Evolutionary conservation across 2,797 vertebrate genomes (phyloP).

Genomic region (Mycteria americana): DNA sequence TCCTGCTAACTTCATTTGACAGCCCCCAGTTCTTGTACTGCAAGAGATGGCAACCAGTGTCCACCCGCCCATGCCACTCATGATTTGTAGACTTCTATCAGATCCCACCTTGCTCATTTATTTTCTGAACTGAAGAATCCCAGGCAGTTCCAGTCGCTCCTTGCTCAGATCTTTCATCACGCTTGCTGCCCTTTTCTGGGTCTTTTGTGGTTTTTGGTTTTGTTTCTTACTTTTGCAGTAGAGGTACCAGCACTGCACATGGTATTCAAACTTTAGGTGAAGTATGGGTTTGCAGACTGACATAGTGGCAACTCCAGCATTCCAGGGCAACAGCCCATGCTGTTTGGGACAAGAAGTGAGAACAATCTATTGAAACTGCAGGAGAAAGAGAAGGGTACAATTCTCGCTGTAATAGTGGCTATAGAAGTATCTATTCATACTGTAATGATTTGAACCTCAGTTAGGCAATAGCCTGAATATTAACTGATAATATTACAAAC

Average conservation of each 20-base stretch:
- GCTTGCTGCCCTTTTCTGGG: neutral
- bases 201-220: neutral
- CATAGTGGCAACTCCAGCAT: neutral
- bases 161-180: neutral
- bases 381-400: neutral
- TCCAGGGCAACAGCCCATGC: neutral
- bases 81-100: neutral
- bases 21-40: neutral
- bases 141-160: neutral
- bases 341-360: neutral
- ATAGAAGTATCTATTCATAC: neutral
- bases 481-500: neutral
- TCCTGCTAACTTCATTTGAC: neutral
- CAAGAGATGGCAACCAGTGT: neutral
- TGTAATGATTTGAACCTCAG: neutral
- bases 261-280: neutral
- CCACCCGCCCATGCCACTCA: fast-evolving
- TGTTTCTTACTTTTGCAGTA: neutral
- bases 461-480: neutral
- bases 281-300: neutral
- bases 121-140: neutral
- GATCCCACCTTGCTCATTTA: neutral
- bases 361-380: neutral
- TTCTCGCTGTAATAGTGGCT: neutral
- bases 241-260: neutral